Base-by-base conservation (phyloP, 2,113 vertebrate genomes). In the Hippolais icterina region DNA sequence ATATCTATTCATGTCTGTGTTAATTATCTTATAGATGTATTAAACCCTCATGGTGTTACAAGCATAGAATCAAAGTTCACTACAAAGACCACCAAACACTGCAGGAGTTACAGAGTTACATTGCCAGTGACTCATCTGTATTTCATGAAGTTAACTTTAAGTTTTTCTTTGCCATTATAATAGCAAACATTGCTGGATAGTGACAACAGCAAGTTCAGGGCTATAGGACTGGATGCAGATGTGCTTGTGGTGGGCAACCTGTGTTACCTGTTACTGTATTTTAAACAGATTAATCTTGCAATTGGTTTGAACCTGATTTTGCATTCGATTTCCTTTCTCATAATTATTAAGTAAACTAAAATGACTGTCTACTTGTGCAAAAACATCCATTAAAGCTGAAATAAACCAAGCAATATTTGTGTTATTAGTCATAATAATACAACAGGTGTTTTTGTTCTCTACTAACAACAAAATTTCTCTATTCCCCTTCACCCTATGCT, bases 231-330 rank as follows among this genome's bases (percentile, higher is more conserved):
- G 52, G 29, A 63, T 9, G 5, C 44, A 82, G 52, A 37, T 82
- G 65, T 87, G 21, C n/a, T 75, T 64, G 42, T 60, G 20, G 31
- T 37, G 16, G 21, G 11, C 33, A 81, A 56, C 10, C 27, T 93
- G 25, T 4, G 4, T 47, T 54, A 66, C 29, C 72, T 66, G 42
- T 66, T 81, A 72, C 19, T 31, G 29, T 74, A 46, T 31, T n/a
- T 49, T 69, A 87, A 71, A 41, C 35, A 94, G 47, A 49, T 70
- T 60, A 28, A 77, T 72, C 24, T 71, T 70, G 35, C 17, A 28
- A 19, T 68, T 89, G 42, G 29, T 77, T 89, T 94, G 69, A 84
- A 47, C 10, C 11, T 91, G 61, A 31, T 87, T 81, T 90, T 93
- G 35, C 3, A 44, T 60, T 78, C 60, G 47, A 35, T 85, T 90